Base-by-base conservation (phyloP, 2,113 vertebrate genomes). In the Ceyx melanurus region DNA sequence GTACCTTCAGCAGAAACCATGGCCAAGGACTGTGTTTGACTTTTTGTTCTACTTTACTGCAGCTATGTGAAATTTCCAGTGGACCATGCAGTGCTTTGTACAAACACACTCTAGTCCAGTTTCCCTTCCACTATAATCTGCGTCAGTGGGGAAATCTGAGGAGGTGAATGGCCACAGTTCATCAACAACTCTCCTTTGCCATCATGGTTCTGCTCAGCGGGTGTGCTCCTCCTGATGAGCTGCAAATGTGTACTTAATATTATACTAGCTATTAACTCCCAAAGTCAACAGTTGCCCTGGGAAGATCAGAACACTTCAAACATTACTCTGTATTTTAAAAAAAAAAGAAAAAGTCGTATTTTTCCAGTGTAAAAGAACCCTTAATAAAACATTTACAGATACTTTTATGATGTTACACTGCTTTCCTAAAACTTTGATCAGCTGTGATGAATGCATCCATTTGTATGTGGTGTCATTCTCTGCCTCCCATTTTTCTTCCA, bases 171-270 rank as follows among this genome's bases (percentile, higher is more conserved):
- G 53, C 70, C 70, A 54, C 70, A 94, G 79, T 94, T 82, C 80
- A 81, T 83, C 90, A 93, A 58, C 90, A 95, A 17, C 60, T 92
- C 53, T 62, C 85, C 71, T 71, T 82, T 78, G 85, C 53, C 76
- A 76, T 80, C 68, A 23, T 67, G 48, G 66, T 95, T 93, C 87
- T 95, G 92, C 85, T 89, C 95, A 91, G 96, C 20, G 33, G 92
- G 91, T 93, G 79, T 94, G 76, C 90, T 43, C 29, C 83, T 91
- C 93, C 94, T 81, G 86, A 92, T 91, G 88, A 92, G 85, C 75
- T 89, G 87, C 76, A 92, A 94, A 95, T 96, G 93, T 94, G 82
- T 91, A 93, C 70, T 96, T 96, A 93, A 95, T 95, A 93, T 87
- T 90, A 78, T 68, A 89, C 95, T 90, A 72, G 80, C 91, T 85